Evolutionary conservation across 2,797 vertebrate species (phyloP), one percentile per base, ranked within the genome.

Genomic region (Squalus acanthias): DNA sequence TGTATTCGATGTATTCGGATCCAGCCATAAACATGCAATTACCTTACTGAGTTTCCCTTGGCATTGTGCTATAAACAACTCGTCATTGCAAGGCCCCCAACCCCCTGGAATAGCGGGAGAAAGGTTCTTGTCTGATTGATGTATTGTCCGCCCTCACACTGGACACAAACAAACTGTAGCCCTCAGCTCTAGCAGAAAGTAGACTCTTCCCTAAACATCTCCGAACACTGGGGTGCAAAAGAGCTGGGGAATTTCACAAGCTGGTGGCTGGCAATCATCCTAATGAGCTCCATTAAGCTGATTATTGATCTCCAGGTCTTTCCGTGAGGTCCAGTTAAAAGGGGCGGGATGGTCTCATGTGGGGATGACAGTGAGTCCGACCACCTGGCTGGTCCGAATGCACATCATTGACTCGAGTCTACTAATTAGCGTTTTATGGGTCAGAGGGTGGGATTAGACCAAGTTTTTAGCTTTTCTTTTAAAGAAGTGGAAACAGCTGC

Each of bases 221-320:
- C 50, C 29, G 50, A 95, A 33, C 69, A n/a, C 46, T n/a, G 53
- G 70, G 57, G 50, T 57, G 94, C 50, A 57, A 53, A 95, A 72
- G 94, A 95, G 94, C 94, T 95, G 94, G 70, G 70, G 9, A 53
- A 53, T 95, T 94, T 95, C 94, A 76, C 94, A 72, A 60, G 94
- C 70, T 95, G 70, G 50, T 76, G 94, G 94, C 39, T 76, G 70
- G 94, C 70, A 53, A 95, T 95, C 94, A 74, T n/a, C 88, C 97
- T 97, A 97, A 97, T 97, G 97, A 97, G 97, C 96, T 97, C 97
- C 97, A 97, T 97, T 97, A 97, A 97, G 97, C 0, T 1, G 39
- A 96, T 97, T 97, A 97, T 97, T 97, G 97, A 97, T 97, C 97
- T 97, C 88, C 96, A 96, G 96, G 95, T 97, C 97, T 76, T 96